Conservation (phyloP, 2,888 invertebrate genomes). For the Tiliacea aurago region DNA sequence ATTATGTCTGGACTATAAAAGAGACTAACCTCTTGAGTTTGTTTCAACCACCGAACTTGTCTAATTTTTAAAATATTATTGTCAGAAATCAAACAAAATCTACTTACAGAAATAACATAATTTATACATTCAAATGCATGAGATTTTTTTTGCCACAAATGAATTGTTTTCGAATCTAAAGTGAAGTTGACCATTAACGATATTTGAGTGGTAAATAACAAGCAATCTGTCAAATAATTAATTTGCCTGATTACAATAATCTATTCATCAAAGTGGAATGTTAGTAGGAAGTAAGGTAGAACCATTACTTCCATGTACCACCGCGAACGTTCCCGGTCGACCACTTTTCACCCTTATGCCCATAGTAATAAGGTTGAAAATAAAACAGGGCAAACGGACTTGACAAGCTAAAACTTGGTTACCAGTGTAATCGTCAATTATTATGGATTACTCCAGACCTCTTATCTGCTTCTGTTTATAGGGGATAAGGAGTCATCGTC, state of each 20-base stretch:
- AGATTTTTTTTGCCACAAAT: background rate
- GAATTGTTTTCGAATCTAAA: background rate
- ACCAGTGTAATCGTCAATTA: too few relatives aligned
- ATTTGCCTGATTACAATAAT: background rate
- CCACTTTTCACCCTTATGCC: too few relatives aligned
- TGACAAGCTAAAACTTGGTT: too few relatives aligned
- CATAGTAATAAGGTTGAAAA: too few relatives aligned
- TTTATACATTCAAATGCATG: background rate
- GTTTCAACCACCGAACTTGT: background rate
- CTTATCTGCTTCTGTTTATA: too few relatives aligned
- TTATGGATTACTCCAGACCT: too few relatives aligned
- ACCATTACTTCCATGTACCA: too few relatives aligned
- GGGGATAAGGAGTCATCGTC: background rate
- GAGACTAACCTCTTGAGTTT: background rate
- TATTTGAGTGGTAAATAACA: background rate
- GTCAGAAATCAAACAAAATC: too few relatives aligned
- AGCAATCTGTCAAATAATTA: background rate
- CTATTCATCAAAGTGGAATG: background rate
- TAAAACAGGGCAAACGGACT: too few relatives aligned
- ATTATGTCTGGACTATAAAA: background rate
- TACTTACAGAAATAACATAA: background rate
- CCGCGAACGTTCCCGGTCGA: too few relatives aligned
- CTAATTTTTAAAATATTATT: background rate
- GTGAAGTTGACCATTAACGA: background rate
- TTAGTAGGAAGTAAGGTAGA: background rate